Evolutionary conservation across 92 coral and sea anemone genomes (phyloP).

Genomic region (Porites evermanni): DNA sequence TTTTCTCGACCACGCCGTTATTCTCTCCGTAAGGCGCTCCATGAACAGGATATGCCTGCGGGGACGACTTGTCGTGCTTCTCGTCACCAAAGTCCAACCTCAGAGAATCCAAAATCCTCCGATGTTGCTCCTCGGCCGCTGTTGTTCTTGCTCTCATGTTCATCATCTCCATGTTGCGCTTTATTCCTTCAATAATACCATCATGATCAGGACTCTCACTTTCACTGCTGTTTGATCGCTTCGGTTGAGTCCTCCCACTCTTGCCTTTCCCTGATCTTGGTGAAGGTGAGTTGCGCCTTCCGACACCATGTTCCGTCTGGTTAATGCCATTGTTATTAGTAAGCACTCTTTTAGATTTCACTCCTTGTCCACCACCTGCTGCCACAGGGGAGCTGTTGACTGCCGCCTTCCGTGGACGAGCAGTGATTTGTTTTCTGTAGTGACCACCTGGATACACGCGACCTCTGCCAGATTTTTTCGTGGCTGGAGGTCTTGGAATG

Average conservation of each 20-base stretch:
- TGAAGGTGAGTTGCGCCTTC: slow-evolving; percentile 4
- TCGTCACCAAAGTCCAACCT: slow-evolving; percentile 46
- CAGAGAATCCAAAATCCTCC: slow-evolving; percentile 50
- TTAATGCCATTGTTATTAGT: background rate
- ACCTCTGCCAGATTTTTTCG: slow-evolving; percentile 29
- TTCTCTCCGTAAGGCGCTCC: background rate
- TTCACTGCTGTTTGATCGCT: slow-evolving; percentile 12
- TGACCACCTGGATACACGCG: slow-evolving; percentile 25
- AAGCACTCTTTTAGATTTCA: background rate
- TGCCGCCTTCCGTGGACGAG: slow-evolving; percentile 35
- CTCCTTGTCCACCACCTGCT: background rate
- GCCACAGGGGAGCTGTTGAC: background rate
- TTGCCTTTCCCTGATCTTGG: background rate
- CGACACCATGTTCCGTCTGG: background rate
- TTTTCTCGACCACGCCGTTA: background rate
- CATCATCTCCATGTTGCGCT: slow-evolving; percentile 82
- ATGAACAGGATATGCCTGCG: background rate
- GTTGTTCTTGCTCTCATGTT: slow-evolving; percentile 69
- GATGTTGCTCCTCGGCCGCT: slow-evolving; percentile 72
- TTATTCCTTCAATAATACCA: slow-evolving; percentile 72
- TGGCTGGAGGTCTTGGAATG: slow-evolving; percentile 43
- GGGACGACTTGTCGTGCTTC: background rate
- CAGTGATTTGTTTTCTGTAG: slow-evolving; percentile 25
- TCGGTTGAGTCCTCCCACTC: slow-evolving; percentile 9
- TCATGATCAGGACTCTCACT: slow-evolving; percentile 49